Conservation (phyloP, 2,888 invertebrate genomes). For the Venusia cambrica region DNA sequence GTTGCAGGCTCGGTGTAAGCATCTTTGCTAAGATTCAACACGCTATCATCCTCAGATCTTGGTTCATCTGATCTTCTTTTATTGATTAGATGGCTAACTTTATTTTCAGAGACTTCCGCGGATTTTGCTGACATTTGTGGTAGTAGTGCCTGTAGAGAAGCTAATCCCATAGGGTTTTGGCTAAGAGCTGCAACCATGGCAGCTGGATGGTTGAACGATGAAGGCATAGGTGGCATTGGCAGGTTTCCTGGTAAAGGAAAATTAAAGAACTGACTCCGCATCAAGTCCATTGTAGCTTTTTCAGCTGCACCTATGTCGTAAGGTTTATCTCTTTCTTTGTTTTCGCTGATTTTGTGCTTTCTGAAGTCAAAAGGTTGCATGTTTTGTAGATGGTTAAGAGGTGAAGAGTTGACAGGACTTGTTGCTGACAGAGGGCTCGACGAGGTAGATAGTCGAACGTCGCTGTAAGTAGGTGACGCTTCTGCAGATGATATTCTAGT, state of each 20-base stretch:
- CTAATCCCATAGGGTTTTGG: slow-evolving; percentile 82
- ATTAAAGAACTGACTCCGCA: slow-evolving; percentile 84
- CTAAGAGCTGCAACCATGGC: slow-evolving; percentile 84
- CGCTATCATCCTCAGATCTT: slow-evolving; percentile 64
- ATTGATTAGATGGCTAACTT: slow-evolving; percentile 46
- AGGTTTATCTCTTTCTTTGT: slow-evolving; percentile 65
- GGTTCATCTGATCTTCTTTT: slow-evolving; percentile 56
- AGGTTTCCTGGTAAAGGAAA: slow-evolving; percentile 81
- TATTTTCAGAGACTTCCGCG: slow-evolving; percentile 61
- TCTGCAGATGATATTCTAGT: slow-evolving; percentile 60
- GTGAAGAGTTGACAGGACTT: slow-evolving; percentile 86
- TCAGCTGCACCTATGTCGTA: slow-evolving; percentile 59
- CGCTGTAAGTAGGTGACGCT: slow-evolving; percentile 62
- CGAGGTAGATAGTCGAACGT: slow-evolving; percentile 65
- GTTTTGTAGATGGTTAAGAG: slow-evolving; percentile 93
- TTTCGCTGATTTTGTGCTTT: slow-evolving; percentile 75
- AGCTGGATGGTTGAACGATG: slow-evolving; percentile 81
- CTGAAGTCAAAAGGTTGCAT: slow-evolving; percentile 98
- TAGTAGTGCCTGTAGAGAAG: slow-evolving; percentile 83
- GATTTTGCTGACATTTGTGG: slow-evolving; percentile 81
- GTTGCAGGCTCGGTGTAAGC: slow-evolving; percentile 57
- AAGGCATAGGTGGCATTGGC: slow-evolving; percentile 82
- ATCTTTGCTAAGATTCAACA: slow-evolving; percentile 74
- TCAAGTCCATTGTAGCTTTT: slow-evolving; percentile 80
- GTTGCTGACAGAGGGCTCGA: slow-evolving; percentile 72